These are phyloP conservation scores for Adelognathus sp. DNA, from an alignment of 2,888 invertebrate genomes.

Conservation along the genomic window DNA sequence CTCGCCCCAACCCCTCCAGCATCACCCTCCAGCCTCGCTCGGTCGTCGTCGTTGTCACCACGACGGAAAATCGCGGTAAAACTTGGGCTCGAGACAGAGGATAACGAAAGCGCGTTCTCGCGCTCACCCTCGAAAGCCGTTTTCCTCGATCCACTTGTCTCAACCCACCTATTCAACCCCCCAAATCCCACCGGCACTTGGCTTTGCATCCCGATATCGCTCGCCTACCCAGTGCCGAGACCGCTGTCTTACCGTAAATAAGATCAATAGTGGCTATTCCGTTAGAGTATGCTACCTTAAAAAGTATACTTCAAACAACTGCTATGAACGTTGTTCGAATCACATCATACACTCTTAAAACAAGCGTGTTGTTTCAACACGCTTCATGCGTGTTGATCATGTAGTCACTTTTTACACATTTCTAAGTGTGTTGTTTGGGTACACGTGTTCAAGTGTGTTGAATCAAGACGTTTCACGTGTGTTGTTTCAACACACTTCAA, in stretches of 20 bases:
- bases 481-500: too few relatives aligned
- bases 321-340: too few relatives aligned
- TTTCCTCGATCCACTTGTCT: constrained; percentile 11
- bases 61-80: constrained; percentile 32
- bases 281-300: background rate
- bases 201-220: constrained; percentile 41
- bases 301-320: background rate
- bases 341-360: too few relatives aligned
- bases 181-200: constrained; percentile 38
- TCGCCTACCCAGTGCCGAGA: background rate
- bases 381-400: too few relatives aligned
- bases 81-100: constrained; percentile 46
- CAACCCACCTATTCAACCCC: constrained; percentile 17
- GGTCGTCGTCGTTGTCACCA: constrained; percentile 3
- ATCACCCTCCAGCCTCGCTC: background rate
- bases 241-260: constrained; percentile 17
- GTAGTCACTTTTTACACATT: too few relatives aligned
- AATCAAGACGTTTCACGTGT: too few relatives aligned
- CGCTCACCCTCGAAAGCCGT: constrained; percentile 22
- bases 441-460: too few relatives aligned
- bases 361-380: too few relatives aligned
- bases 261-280: constrained; percentile 32
- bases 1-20: constrained; percentile 40
- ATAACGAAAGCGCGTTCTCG: constrained; percentile 60
- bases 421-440: too few relatives aligned